Conservation (phyloP, 2,888 invertebrate species). For the Oscheius sp. region DNA sequence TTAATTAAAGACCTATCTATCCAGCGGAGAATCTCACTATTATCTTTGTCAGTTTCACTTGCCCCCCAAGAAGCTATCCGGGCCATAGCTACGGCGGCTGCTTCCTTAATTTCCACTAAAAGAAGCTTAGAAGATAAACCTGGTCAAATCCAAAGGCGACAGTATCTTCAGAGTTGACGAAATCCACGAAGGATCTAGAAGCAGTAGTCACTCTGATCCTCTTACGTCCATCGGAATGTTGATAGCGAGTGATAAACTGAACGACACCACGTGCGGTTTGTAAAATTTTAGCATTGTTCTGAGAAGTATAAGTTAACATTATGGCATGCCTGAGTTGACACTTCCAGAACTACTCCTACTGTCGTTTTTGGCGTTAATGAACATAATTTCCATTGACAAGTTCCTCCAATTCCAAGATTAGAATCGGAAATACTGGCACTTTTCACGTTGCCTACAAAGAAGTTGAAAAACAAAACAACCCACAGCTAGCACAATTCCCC, state of each 20-base stretch:
- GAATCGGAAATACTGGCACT: conserved; percentile 91
- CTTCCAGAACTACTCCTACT: conserved; percentile 93
- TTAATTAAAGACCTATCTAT: conserved; percentile 96
- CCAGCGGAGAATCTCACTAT: conserved; percentile 95
- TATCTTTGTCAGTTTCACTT: conserved; percentile 79
- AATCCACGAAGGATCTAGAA: conserved; percentile 96
- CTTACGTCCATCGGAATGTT: conserved; percentile 85
- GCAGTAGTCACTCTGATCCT: conserved; percentile 94
- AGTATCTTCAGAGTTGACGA: conserved; percentile 76
- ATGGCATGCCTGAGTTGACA: conserved; percentile 78
- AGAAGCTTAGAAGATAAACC: conserved; percentile 70
- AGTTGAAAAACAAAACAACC: too few species aligned
- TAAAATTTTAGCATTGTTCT: conserved; percentile 79
- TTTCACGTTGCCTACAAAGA: conserved; percentile 74
- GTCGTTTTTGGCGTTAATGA: conserved; percentile 90
- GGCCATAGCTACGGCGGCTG: conserved; percentile 95
- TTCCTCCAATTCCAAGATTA: conserved; percentile 96
- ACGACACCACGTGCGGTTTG: conserved; percentile 90
- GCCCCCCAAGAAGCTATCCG: conserved; percentile 94
- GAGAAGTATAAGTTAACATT: conserved; percentile 77
- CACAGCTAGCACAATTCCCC: conserved; percentile 20
- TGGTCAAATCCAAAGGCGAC: conserved; percentile 74
- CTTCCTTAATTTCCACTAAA: conserved; percentile 90
- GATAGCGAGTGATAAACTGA: conserved; percentile 97
- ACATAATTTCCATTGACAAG: conserved; percentile 96